Evolutionary conservation across 2,113 vertebrate species (phyloP).

Genomic region (Lycaon pictus): DNA sequence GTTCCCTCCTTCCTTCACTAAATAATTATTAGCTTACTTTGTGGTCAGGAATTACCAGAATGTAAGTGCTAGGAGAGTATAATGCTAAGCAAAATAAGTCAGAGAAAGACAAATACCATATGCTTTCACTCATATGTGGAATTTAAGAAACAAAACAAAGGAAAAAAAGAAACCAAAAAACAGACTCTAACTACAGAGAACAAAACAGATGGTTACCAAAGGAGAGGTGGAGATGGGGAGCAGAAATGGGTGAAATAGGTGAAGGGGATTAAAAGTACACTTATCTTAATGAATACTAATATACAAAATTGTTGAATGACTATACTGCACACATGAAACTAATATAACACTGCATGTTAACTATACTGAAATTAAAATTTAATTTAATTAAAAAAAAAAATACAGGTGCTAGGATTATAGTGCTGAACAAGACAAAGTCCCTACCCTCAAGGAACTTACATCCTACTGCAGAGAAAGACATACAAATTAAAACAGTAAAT

Average conservation of each 20-base stretch:
- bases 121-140: not conserved
- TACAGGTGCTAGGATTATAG: not conserved
- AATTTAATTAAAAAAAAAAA: not conserved
- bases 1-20: not conserved
- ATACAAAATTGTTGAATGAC: not conserved
- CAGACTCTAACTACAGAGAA: not conserved
- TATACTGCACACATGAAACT: not conserved
- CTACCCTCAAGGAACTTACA: not conserved
- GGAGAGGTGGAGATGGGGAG: no score
- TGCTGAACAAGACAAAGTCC: not conserved
- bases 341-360: not conserved
- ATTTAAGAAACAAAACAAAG: not conserved
- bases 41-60: not conserved
- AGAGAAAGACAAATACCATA: not conserved
- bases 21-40: not conserved
- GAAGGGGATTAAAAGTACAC: not conserved
- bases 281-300: not conserved
- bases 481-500: not conserved
- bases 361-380: not conserved
- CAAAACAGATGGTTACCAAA: not conserved
- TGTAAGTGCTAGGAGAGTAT: not conserved
- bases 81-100: not conserved
- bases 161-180: not conserved
- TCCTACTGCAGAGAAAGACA: not conserved
- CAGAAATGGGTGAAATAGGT: not conserved